Percentiles rank a stretch among this genome's conserved stretches.
Evolutionary conservation across 2,888 invertebrate species (phyloP).

Genomic region (Corbicula japonica): DNA sequence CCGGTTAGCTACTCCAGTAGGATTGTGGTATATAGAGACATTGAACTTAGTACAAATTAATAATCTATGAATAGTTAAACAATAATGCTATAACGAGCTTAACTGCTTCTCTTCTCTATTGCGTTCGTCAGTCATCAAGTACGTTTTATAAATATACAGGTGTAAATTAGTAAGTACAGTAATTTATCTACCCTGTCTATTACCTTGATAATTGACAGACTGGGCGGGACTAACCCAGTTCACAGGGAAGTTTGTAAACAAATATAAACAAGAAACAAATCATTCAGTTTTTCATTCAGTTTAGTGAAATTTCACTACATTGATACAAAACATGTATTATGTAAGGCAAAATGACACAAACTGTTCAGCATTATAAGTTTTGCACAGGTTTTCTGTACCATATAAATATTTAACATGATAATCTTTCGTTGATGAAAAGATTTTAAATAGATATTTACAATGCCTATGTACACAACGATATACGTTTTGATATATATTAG

Average conservation of each 20-base stretch:
- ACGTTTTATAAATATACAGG: slow-evolving; percentile 22
- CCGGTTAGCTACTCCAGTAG: neutral
- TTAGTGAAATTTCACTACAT: slow-evolving; percentile 55
- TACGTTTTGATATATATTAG: slow-evolving; percentile 51
- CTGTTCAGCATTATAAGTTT: slow-evolving; percentile 30
- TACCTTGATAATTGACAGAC: slow-evolving; percentile 55
- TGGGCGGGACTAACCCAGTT: slow-evolving; percentile 44
- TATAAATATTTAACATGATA: slow-evolving; percentile 60
- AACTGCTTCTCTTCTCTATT: slow-evolving; percentile 1
- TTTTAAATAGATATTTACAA: slow-evolving; percentile 69
- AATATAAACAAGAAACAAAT: slow-evolving; percentile 34
- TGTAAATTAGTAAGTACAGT: slow-evolving; percentile 20
- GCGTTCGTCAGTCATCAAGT: slow-evolving; percentile 3
- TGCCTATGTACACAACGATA: slow-evolving; percentile 60
- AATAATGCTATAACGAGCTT: slow-evolving; percentile 7
- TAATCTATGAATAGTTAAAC: slow-evolving; percentile 31
- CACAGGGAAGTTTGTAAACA: slow-evolving; percentile 48
- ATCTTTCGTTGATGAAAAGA: slow-evolving; percentile 65
- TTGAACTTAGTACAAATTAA: slow-evolving; percentile 31
- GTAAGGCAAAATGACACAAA: slow-evolving; percentile 36
- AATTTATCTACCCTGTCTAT: slow-evolving; percentile 44
- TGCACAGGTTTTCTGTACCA: slow-evolving; percentile 26
- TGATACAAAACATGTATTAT: slow-evolving; percentile 49
- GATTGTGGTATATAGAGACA: neutral
- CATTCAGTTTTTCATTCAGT: slow-evolving; percentile 41